Evolutionary conservation across 2,797 vertebrate species (phyloP).

Genomic region (Anniella stebbinsi): DNA sequence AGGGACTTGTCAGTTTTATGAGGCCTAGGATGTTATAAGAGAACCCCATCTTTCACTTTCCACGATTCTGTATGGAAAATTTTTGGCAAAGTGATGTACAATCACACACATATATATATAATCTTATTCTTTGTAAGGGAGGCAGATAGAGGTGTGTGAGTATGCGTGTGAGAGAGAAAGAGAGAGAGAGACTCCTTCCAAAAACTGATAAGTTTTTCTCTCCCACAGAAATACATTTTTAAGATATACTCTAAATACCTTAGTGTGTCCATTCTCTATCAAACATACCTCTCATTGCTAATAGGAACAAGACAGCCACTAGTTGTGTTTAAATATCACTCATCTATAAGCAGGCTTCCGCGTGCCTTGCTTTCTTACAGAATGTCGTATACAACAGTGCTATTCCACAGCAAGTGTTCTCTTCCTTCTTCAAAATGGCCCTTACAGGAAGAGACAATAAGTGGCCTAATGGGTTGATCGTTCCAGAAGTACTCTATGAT

Average conservation of each 20-base stretch:
- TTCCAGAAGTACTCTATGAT: neutral
- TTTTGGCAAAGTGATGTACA: neutral
- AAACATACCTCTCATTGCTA: constrained; percentile 14
- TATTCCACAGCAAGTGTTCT: neutral
- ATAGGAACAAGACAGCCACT: too few relatives aligned
- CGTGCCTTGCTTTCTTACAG: constrained; percentile 28
- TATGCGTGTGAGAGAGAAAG: neutral
- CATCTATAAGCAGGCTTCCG: constrained; percentile 27
- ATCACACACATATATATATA: neutral
- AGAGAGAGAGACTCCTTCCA: neutral
- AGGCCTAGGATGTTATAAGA: neutral
- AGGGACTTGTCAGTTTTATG: neutral
- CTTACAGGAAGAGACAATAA: neutral
- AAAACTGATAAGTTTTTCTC: too few relatives aligned
- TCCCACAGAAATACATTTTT: neutral
- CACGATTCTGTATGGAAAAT: neutral
- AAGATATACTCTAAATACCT: neutral
- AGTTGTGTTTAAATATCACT: neutral
- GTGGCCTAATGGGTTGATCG: neutral
- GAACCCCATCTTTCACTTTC: neutral
- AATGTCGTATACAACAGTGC: neutral
- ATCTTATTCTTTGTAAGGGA: neutral
- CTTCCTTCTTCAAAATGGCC: constrained; percentile 7
- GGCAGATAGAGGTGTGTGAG: too few relatives aligned
- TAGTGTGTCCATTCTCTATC: neutral